Percentiles rank a stretch among this genome's conserved stretches.
These are phyloP conservation scores for Lordiphosa collinella DNA, from an alignment of 1,140 invertebrate species.

Conservation along the genomic window DNA sequence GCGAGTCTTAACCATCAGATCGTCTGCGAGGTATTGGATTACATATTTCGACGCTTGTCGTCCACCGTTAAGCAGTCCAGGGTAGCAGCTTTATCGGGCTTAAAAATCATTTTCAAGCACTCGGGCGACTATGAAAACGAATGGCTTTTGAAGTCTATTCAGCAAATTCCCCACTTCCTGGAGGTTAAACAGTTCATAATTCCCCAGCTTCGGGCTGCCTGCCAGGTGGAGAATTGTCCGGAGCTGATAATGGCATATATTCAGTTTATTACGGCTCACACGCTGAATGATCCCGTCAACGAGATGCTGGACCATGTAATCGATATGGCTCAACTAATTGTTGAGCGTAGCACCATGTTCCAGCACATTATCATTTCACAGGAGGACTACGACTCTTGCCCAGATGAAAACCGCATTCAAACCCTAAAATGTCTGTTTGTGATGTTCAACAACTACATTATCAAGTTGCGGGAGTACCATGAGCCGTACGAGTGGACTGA, in stretches of 20 bases:
- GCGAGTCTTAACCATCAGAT: conserved; percentile 83
- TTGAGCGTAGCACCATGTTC: conserved; percentile 94
- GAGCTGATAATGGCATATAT: conserved; percentile 93
- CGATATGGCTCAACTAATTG: conserved; percentile 94
- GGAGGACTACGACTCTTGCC: conserved; percentile 81
- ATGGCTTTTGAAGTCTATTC: conserved; percentile 91
- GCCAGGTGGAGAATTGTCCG: conserved; percentile 94
- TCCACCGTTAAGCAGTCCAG: conserved; percentile 89
- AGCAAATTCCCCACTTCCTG: conserved; percentile 86
- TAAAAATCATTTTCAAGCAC: conserved; percentile 82
- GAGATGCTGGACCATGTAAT: conserved; percentile 84
- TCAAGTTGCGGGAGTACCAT: conserved; percentile 82
- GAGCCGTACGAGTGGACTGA: conserved; percentile 86
- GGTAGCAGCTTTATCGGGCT: conserved; percentile 86
- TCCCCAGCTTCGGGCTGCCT: conserved; percentile 88
- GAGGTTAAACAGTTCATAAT: conserved; percentile 85
- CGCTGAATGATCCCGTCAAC: conserved; percentile 83
- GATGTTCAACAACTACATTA: conserved; percentile 79
- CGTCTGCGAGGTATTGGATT: conserved; percentile 92
- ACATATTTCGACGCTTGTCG: conserved; percentile 92
- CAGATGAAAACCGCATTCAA: conserved; percentile 85
- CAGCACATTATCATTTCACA: conserved; percentile 86
- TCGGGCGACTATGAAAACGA: conserved; percentile 75
- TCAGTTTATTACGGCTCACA: conserved; percentile 89
- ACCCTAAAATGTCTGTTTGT: conserved; percentile 83